Conservation (phyloP, 2,888 invertebrate species). For the Diarsia mendica region DNA sequence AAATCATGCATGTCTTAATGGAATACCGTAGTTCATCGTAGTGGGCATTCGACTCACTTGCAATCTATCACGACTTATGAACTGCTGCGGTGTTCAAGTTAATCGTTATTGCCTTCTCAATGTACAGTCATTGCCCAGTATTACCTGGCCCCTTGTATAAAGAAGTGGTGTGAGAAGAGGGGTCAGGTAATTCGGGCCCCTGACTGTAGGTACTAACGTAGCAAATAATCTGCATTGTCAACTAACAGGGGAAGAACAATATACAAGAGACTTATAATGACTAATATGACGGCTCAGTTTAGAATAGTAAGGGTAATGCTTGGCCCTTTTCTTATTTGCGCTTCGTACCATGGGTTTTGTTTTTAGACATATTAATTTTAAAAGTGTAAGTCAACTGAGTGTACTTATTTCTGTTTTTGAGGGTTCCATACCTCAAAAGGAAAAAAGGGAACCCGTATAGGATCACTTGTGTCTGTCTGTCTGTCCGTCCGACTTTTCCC, state of each 20-base stretch:
- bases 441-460: too few relatives aligned
- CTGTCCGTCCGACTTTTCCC: too few relatives aligned
- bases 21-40: background rate
- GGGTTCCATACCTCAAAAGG: too few relatives aligned
- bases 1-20: background rate
- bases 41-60: background rate
- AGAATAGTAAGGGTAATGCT: background rate
- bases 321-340: too few relatives aligned
- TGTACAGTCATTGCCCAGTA: too few relatives aligned
- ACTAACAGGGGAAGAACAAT: conserved; percentile 28
- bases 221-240: conserved; percentile 33
- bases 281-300: background rate
- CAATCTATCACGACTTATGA: conserved; percentile 45
- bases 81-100: conserved; percentile 41
- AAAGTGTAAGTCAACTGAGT: background rate
- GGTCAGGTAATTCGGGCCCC: too few relatives aligned
- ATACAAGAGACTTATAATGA: conserved; percentile 3
- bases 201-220: background rate
- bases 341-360: background rate
- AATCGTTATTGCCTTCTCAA: conserved; percentile 36
- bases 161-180: too few relatives aligned
- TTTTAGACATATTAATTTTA: background rate
- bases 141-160: too few relatives aligned
- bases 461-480: too few relatives aligned
- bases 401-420: too few relatives aligned